Percentiles rank a stretch among this genome's conserved stretches.
Evolutionary conservation across 2,797 vertebrate species (phyloP).

Genomic region (Rachycentron canadum): DNA sequence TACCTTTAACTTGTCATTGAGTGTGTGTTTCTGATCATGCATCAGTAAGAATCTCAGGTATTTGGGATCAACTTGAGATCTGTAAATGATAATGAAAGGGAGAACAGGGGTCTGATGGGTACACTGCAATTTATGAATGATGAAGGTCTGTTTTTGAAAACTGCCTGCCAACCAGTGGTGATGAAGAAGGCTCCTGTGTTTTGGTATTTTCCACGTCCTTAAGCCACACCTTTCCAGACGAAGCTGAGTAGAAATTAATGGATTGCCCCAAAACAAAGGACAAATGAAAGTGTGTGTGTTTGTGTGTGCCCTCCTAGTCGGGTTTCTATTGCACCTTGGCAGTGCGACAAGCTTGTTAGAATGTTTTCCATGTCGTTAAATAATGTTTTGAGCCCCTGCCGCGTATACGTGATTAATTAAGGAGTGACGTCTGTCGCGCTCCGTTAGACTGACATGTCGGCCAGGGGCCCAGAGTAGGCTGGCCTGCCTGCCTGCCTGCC

Average conservation of each 20-base stretch:
- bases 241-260: constrained; percentile 71
- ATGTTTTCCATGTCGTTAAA: constrained; percentile 87
- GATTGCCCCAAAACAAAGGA: constrained; percentile 74
- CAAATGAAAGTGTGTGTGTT: constrained; percentile 61
- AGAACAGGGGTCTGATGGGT: constrained; percentile 12
- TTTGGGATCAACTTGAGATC: constrained; percentile 7
- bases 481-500: constrained; percentile 55
- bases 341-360: constrained; percentile 85
- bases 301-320: constrained; percentile 66
- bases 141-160: constrained; percentile 14
- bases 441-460: constrained; percentile 81
- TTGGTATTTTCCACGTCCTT: constrained; percentile 68
- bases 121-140: constrained; percentile 1
- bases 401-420: constrained; percentile 86
- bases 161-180: constrained; percentile 48
- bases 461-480: constrained; percentile 73
- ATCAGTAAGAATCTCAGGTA: not conserved
- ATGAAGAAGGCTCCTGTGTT: constrained; percentile 56
- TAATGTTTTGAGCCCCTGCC: constrained; percentile 82
- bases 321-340: constrained; percentile 81
- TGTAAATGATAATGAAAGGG: not conserved
- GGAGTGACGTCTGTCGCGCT: constrained; percentile 80
- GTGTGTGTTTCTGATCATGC: not conserved
- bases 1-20: not conserved
- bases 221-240: constrained; percentile 70